Evolutionary conservation across 2,113 vertebrate species (phyloP), one percentile per base, ranked within the genome.

Genomic region (Leptosomus discolor): DNA sequence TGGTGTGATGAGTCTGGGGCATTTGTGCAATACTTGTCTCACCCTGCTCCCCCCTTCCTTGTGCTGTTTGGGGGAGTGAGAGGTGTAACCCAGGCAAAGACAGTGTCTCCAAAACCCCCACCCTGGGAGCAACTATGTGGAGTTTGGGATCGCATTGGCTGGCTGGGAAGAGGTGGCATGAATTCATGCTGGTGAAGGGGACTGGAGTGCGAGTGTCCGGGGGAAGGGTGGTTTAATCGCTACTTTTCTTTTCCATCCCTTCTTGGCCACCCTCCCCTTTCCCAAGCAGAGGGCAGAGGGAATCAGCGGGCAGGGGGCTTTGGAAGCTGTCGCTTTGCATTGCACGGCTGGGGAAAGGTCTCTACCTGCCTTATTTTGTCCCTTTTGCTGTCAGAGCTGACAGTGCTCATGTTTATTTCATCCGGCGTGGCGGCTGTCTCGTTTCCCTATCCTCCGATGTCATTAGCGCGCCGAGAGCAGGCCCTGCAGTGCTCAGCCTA

Each of bases 331-430:
- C 97, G 97, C 98, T 97, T 98, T 96, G 98, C 98, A 98, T 99
- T 97, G 98, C 96, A 9, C 8, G 63, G 98, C 98, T 97, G 97
- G 97, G 98, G 98, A 98, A 98, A 99, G 98, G 98, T 98, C 98
- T 97, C 98, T 99, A 98, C 98, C 98, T 98, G 98, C 98, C 98
- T 98, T 98, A 97, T 98, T 98, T 98, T 98, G 99, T 99, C 99
- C 99, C 98, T 98, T 98, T 96, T 90, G 98, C 99, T 98, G 99
- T 99, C 99, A 99, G 98, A 88, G 98, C 98, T 99, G 99, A 99
- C 99, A 98, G 98, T 98, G 97, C 99, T 99, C 99, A 99, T 99
- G 99, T 99, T 99, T 99, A 99, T 99, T 99, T 99, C 99, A 99
- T 99, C 98, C 97, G 79, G 98, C 96, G 98, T 98, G 98, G 98